Evolutionary conservation across 2,113 vertebrate genomes (phyloP).

Genomic region (Myocastor coypus): DNA sequence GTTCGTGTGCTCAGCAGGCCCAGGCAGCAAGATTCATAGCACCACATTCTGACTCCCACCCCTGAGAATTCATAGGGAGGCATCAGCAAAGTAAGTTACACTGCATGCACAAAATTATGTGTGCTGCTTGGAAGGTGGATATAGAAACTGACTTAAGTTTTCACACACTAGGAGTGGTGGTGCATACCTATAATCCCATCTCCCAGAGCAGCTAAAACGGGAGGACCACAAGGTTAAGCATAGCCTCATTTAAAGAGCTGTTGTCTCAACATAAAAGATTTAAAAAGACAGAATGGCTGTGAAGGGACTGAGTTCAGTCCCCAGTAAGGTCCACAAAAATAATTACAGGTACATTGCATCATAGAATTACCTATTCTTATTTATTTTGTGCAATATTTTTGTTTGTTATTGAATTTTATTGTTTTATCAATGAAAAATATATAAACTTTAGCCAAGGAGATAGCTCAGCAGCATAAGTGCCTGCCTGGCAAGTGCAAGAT

Average conservation of each 20-base stretch:
- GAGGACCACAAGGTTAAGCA: neutral
- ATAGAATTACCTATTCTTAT: neutral
- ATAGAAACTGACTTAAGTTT: conserved; percentile 15
- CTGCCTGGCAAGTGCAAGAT: too few species aligned
- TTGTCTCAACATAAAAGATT: neutral
- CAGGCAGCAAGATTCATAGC: neutral
- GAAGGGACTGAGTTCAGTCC: neutral
- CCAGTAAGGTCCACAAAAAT: neutral
- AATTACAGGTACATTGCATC: neutral
- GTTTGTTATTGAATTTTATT: neutral
- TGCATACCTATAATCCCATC: neutral
- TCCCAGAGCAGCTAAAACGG: neutral
- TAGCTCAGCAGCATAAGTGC: too few species aligned
- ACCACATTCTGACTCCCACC: neutral
- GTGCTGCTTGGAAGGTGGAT: neutral
- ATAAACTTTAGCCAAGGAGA: neutral
- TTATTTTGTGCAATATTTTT: neutral
- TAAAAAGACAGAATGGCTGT: neutral
- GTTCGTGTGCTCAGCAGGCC: too few species aligned
- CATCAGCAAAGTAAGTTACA: neutral
- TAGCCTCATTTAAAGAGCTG: too few species aligned
- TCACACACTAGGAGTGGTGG: neutral
- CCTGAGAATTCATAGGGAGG: neutral
- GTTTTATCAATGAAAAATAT: conserved; percentile 4
- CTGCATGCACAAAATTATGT: neutral